phyloP scores from a whole-genome alignment of 2,113 vertebrate species.

The Proteles cristata region DNA sequence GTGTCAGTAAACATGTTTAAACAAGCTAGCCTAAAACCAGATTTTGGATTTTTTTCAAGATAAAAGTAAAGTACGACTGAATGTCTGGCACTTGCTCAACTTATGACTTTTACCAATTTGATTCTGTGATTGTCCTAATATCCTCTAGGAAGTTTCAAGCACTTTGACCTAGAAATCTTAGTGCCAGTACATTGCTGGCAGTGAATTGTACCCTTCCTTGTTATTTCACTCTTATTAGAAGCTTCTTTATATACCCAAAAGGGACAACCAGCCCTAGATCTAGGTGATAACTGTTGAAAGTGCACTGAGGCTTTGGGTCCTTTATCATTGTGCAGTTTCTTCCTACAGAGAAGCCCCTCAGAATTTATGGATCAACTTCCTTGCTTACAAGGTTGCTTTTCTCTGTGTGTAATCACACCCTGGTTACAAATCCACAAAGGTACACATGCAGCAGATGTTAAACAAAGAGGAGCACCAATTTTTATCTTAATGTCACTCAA shows the following conservation, averaged over 20 bases:
- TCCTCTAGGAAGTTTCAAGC: neutral
- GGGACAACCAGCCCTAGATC: neutral
- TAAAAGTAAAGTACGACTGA: conserved; percentile 32
- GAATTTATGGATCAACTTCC: neutral
- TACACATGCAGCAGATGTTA: conserved; percentile 30
- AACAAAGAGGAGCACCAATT: neutral
- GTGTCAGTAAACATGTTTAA: conserved; percentile 51
- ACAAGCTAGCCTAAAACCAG: conserved; percentile 47
- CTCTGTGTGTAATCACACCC: neutral
- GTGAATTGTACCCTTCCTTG: neutral
- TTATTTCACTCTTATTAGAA: conserved; percentile 50
- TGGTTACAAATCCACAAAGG: neutral
- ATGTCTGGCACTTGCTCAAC: conserved; percentile 33
- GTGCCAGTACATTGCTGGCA: neutral
- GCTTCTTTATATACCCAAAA: neutral
- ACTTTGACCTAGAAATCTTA: conserved; percentile 34
- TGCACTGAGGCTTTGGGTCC: neutral
- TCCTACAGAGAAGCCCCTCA: neutral
- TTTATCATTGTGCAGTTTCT: neutral
- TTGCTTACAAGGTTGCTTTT: neutral
- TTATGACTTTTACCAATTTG: conserved; percentile 20
- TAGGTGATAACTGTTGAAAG: neutral
- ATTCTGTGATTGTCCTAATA: conserved; percentile 23
- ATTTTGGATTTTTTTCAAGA: conserved; percentile 47
- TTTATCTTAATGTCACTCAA: neutral